Percentiles rank a stretch among this genome's conserved stretches.
phyloP scores from a whole-genome alignment of 2,888 invertebrate species.

The Xestia rhomboidea region DNA sequence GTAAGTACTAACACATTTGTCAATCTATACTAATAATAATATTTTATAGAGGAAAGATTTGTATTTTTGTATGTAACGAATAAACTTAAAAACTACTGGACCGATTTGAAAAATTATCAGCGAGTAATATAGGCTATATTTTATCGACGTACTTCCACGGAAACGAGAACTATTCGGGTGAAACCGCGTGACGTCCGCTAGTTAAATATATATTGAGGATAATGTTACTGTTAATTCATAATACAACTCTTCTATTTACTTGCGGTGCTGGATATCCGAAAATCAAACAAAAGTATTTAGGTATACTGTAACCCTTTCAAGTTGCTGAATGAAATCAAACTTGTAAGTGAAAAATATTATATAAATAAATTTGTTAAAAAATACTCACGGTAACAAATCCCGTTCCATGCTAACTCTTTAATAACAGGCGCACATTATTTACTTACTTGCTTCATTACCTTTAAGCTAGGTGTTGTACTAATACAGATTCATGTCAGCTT shows the following conservation, averaged over 20 bases:
- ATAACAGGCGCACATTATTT: not conserved
- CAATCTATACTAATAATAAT: no score
- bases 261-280: not conserved
- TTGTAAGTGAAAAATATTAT: no score
- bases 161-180: no score
- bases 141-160: no score
- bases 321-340: not conserved
- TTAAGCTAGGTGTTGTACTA: not conserved
- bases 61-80: no score
- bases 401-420: not conserved
- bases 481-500: not conserved
- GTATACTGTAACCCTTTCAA: not conserved
- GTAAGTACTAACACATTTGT: slow-evolving; percentile 9
- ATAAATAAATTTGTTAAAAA: not conserved
- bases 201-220: not conserved
- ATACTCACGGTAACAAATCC: not conserved
- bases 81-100: no score
- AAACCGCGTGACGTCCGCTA: no score
- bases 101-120: no score
- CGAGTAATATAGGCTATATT: no score
- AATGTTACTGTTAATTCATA: not conserved
- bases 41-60: no score
- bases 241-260: not conserved
- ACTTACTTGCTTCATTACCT: not conserved
- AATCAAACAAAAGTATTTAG: not conserved